phyloP scores from a whole-genome alignment of 2,888 invertebrate species.

The Steromphala cineraria region DNA sequence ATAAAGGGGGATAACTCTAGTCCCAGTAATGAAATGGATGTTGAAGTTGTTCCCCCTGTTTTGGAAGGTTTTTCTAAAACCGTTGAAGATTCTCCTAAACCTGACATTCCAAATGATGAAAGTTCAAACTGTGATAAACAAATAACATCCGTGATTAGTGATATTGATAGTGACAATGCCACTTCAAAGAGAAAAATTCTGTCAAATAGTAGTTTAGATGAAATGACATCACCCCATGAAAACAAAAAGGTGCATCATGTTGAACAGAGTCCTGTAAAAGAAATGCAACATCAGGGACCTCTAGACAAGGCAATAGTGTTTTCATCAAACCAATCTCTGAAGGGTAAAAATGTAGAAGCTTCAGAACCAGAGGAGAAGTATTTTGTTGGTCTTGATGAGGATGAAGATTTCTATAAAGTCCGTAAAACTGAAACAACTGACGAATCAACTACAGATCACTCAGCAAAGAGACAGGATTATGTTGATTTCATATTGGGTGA shows the following conservation, averaged over 20 bases:
- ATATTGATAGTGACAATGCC: background rate
- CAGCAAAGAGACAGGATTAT: slow-evolving; percentile 15
- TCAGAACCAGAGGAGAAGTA: background rate
- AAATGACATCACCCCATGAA: background rate
- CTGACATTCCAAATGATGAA: too few species aligned
- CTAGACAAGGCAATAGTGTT: background rate
- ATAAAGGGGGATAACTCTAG: background rate
- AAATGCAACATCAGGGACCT: background rate
- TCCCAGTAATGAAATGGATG: background rate
- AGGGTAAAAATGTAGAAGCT: background rate
- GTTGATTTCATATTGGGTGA: slow-evolving; percentile 18
- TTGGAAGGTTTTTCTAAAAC: background rate
- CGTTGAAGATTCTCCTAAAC: too few species aligned
- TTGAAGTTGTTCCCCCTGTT: background rate
- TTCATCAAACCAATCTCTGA: background rate
- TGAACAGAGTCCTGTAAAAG: background rate
- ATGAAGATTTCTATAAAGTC: slow-evolving; percentile 10
- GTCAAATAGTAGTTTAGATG: background rate
- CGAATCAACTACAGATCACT: background rate
- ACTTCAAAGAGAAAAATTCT: background rate
- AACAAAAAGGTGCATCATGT: background rate
- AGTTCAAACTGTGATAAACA: too few species aligned
- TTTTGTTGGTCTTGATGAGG: background rate
- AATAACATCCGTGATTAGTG: too few species aligned
- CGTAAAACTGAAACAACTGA: background rate